Percentiles rank a stretch among this genome's conserved stretches.
Evolutionary conservation across 2,113 vertebrate species (phyloP).

Genomic region (Indicator maculatus): DNA sequence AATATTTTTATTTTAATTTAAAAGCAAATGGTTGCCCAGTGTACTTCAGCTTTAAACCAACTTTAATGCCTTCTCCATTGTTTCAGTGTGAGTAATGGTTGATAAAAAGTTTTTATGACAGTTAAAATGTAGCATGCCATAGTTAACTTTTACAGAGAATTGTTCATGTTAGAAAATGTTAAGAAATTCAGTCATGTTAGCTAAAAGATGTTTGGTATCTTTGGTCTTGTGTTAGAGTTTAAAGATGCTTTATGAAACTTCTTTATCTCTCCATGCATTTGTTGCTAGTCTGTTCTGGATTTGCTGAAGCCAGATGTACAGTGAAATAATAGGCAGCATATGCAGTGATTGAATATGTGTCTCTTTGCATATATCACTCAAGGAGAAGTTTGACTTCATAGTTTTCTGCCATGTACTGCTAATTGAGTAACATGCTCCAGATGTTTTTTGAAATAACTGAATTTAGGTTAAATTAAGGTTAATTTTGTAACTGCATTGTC

Average conservation of each 20-base stretch:
- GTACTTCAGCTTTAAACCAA: background rate
- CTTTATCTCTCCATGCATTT: background rate
- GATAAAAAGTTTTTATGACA: background rate
- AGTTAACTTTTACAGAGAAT: background rate
- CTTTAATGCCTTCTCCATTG: background rate
- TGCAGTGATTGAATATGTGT: background rate
- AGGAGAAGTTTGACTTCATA: background rate
- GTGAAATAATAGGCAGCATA: background rate
- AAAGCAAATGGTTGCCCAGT: background rate
- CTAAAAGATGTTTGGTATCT: background rate
- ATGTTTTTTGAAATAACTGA: background rate
- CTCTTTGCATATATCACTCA: background rate
- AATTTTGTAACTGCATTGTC: background rate
- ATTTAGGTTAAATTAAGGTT: background rate
- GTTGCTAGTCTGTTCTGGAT: background rate
- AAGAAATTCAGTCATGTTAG: background rate
- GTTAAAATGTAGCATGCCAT: background rate
- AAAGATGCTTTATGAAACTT: background rate
- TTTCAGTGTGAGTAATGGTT: background rate
- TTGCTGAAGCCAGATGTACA: background rate
- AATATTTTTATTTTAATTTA: background rate
- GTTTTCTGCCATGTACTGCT: background rate
- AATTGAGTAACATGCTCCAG: background rate
- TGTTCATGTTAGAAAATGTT: background rate
- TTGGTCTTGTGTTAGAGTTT: background rate